These are phyloP conservation scores for Phragmatobia fuliginosa DNA, from an alignment of 2,888 invertebrate species.

Conservation along the genomic window DNA sequence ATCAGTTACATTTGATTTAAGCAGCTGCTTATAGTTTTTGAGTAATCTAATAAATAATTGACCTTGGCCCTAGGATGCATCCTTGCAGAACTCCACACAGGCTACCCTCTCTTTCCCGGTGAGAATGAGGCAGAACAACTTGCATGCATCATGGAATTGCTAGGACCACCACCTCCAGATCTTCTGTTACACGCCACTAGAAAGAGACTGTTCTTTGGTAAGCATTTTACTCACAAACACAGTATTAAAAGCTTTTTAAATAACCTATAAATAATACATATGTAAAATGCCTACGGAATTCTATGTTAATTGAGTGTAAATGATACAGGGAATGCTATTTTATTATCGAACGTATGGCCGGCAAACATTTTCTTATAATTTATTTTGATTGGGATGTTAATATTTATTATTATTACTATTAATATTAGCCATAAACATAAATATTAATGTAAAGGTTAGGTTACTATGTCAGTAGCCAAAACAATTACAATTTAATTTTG, in stretches of 20 bases:
- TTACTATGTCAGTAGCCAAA: conserved; percentile 9
- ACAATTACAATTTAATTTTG: not conserved
- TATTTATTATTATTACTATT: not conserved
- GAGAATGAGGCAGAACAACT: conserved; percentile 99
- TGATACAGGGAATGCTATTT: conserved; percentile 13
- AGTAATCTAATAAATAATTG: not conserved
- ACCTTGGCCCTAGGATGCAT: conserved; percentile 91
- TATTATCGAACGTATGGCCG: conserved; percentile 10
- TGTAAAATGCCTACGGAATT: conserved; percentile 1
- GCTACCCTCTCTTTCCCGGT: conserved; percentile 98
- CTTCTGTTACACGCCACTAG: conserved; percentile 94
- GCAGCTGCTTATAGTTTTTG: not conserved
- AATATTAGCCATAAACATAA: not conserved
- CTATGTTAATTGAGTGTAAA: conserved; percentile 6
- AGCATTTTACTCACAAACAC: conserved; percentile 49
- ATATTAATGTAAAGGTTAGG: conserved; percentile 2
- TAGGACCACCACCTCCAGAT: conserved; percentile 95
- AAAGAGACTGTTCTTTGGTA: conserved; percentile 94
- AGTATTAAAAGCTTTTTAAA: conserved; percentile 2
- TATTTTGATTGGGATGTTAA: not conserved
- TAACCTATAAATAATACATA: no score
- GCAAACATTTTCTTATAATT: conserved; percentile 10
- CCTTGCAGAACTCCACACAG: conserved; percentile 97
- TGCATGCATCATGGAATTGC: conserved; percentile 98
- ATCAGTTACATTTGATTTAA: not conserved